Percentiles rank a stretch among this genome's conserved stretches.
phyloP scores from a whole-genome alignment of 2,113 vertebrate species.

The Callionymus lyra region DNA sequence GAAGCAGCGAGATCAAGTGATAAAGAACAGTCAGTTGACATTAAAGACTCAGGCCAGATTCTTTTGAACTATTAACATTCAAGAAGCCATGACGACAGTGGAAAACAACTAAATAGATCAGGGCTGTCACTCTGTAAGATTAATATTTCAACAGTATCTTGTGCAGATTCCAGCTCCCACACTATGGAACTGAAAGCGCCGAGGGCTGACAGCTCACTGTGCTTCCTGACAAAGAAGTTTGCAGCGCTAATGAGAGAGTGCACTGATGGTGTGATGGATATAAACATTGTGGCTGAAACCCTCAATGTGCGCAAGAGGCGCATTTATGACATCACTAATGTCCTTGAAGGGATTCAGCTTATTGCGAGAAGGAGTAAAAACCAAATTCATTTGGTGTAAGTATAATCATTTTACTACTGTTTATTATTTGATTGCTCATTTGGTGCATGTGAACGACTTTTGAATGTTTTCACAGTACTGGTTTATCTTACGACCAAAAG shows the following conservation, averaged over 20 bases:
- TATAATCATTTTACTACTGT: constrained; percentile 32
- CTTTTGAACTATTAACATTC: too few species aligned
- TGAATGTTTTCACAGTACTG: constrained; percentile 69
- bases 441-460: background rate
- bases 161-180: background rate
- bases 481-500: constrained; percentile 11
- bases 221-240: constrained; percentile 83
- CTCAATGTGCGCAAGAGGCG: constrained; percentile 85
- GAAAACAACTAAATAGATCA: too few species aligned
- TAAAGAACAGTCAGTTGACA: too few species aligned
- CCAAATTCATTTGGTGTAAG: constrained; percentile 90
- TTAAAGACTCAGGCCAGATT: too few species aligned
- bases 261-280: constrained; percentile 79
- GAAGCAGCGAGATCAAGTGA: too few species aligned
- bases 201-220: constrained; percentile 82
- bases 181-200: constrained; percentile 62
- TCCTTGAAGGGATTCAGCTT: constrained; percentile 88
- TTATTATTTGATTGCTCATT: background rate
- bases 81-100: too few species aligned
- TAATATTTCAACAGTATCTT: background rate
- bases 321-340: constrained; percentile 93
- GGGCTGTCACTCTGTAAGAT: too few species aligned
- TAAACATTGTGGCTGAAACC: constrained; percentile 76
- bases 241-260: constrained; percentile 75
- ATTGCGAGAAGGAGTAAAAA: constrained; percentile 94